Base-by-base conservation (phyloP, 2,113 vertebrate species). In the Microcebus tavaratra region DNA sequence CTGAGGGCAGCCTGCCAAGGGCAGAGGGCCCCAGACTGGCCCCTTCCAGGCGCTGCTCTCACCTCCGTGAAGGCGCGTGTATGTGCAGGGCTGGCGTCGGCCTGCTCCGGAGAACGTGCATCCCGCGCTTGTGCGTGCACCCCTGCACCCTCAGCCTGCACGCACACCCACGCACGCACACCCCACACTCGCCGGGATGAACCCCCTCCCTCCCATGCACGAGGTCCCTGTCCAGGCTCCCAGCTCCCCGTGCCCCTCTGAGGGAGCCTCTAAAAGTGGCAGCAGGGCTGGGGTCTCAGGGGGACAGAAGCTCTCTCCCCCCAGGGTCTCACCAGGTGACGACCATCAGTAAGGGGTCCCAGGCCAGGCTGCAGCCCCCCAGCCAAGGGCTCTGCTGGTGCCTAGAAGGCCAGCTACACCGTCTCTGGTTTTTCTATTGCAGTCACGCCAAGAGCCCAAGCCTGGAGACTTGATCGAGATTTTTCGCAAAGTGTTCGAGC, bases 391-490 rank as follows among this genome's bases (percentile, higher is more conserved):
- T 53, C 9, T 59, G 10, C 36, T 8, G 2, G 14, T 50, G 10
- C 34, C 67, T 14, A 7, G 21, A 61, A 21, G 3, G 0, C 68
- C 21, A 2, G 6, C 25, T 8, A 27, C 11, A 36, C n/a, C 8
- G 39, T 42, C 20, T 53, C 50, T 42, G 23, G 6, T 23, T 65
- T 92, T 53, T 78, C 12, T 73, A 14, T 85, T 50, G 21, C 61
- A 97, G 96, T 4, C 29, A n/a, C 1, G 0, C n/a, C 21, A 50
- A 14, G 57, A 94, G 7, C 96, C 65, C 3, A 29, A 88, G 10
- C 94, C 85, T 20, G 98, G 98, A 31, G 98, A 98, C 90, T 91
- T 98, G n/a, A 97, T 98, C 50, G 96, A 98, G 87, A 97, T 98
- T 76, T 94, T 31, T 21, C 94, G 34, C 2, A 0, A 21, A 11